phyloP scores from a whole-genome alignment of 2,888 invertebrate species.

The Diarsia dahlii region DNA sequence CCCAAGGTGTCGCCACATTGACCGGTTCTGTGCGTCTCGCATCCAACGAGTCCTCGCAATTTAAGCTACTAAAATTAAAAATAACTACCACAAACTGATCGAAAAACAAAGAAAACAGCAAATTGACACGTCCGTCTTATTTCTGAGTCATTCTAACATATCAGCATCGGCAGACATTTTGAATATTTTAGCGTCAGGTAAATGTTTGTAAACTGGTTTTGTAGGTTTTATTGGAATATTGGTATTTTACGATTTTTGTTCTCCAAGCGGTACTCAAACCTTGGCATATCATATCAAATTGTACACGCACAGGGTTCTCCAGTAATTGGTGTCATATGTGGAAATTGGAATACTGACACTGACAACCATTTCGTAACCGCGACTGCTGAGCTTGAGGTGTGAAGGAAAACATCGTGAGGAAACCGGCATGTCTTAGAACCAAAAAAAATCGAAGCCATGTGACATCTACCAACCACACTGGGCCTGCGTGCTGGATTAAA shows the following conservation, averaged over 20 bases:
- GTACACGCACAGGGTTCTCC: not conserved
- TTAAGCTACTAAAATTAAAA: not conserved
- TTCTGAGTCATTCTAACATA: slow-evolving; percentile 36
- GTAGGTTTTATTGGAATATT: slow-evolving; percentile 3
- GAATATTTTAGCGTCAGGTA: slow-evolving; percentile 33
- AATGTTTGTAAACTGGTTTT: slow-evolving; percentile 49
- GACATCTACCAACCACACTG: no score
- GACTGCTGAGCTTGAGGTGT: no score
- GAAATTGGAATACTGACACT: no score
- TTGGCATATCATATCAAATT: slow-evolving; percentile 6
- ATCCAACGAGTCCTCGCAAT: no score
- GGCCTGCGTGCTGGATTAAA: no score
- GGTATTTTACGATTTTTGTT: slow-evolving; percentile 31
- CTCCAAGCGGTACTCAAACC: slow-evolving; percentile 8
- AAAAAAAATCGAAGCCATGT: no score
- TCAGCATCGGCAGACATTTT: slow-evolving; percentile 49
- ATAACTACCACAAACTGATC: not conserved
- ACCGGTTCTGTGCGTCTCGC: no score
- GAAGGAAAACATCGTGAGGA: no score
- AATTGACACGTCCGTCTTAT: slow-evolving; percentile 9
- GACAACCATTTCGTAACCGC: no score
- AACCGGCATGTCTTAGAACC: no score
- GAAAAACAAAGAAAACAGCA: slow-evolving; percentile 11
- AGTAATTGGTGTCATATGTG: not conserved
- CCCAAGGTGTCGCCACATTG: no score